phyloP scores from a whole-genome alignment of 2,888 invertebrate species.

The Nephrotoma appendiculata region DNA sequence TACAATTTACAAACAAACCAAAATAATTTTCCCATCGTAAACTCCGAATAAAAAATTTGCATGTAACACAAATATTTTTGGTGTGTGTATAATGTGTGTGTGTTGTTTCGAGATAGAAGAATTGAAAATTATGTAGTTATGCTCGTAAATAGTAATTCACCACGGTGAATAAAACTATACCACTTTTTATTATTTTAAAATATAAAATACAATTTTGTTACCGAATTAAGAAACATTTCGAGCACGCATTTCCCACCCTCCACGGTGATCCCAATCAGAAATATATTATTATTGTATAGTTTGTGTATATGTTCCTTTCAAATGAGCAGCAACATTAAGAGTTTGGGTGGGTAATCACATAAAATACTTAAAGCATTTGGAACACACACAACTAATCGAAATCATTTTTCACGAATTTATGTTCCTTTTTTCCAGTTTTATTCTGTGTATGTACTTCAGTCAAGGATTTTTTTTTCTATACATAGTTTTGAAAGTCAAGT shows the following conservation, averaged over 20 bases:
- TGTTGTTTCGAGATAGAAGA: background rate
- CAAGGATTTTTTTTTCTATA: background rate
- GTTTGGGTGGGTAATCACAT: background rate
- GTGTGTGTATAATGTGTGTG: background rate
- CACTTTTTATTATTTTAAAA: background rate
- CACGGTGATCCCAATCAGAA: background rate
- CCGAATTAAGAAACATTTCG: background rate
- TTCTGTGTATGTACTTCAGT: background rate
- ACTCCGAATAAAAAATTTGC: background rate
- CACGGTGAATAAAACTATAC: background rate
- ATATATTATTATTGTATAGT: background rate
- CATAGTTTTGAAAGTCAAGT: conserved; percentile 10
- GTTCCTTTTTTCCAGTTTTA: background rate
- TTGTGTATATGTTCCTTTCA: background rate
- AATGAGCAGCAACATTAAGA: background rate
- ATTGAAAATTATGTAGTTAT: background rate
- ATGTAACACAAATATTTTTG: background rate
- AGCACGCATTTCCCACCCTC: background rate
- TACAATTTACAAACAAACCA: background rate
- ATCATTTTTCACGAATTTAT: background rate
- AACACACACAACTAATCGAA: background rate
- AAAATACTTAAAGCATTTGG: background rate
- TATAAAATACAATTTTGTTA: background rate
- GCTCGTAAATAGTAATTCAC: background rate
- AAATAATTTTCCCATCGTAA: background rate